phyloP scores from a whole-genome alignment of 1,140 invertebrate genomes.

The Gonioctena quinquepunctata region DNA sequence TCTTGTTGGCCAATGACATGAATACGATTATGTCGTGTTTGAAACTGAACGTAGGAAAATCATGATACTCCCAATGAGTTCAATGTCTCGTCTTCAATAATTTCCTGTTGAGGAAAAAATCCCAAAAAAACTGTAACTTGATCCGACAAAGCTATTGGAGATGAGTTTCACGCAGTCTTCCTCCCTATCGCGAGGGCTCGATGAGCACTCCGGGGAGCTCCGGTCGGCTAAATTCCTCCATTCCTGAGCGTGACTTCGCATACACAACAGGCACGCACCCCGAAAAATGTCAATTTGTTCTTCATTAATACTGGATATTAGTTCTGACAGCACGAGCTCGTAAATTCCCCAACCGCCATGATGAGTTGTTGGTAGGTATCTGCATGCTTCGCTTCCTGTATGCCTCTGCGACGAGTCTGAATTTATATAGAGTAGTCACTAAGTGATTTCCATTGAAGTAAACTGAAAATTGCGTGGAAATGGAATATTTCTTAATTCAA shows the following conservation, averaged over 20 bases:
- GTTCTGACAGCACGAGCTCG: constrained; percentile 33
- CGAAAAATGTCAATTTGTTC: constrained; percentile 53
- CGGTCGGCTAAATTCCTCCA: not conserved
- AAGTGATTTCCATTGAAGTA: too few relatives aligned
- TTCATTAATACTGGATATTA: constrained; percentile 52
- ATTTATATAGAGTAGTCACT: not conserved
- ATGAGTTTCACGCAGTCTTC: not conserved
- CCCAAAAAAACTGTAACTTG: not conserved
- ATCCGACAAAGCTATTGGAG: not conserved
- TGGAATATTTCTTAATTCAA: too few relatives aligned
- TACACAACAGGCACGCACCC: constrained; percentile 51
- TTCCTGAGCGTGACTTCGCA: constrained; percentile 45
- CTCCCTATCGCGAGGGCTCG: constrained; percentile 9
- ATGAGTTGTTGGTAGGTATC: constrained; percentile 26
- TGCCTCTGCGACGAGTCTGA: not conserved
- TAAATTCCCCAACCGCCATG: constrained; percentile 30
- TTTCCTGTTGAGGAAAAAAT: too few relatives aligned
- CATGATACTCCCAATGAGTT: too few relatives aligned
- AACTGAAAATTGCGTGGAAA: too few relatives aligned
- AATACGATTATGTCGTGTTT: too few relatives aligned
- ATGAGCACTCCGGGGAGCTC: not conserved
- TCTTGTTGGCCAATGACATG: too few relatives aligned
- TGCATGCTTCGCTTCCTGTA: not conserved
- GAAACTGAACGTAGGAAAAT: too few relatives aligned
- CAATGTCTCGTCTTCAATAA: too few relatives aligned